A percentile compares a stretch with the other conserved stretches of the same genome.
phyloP scores from a whole-genome alignment of 1,140 invertebrate genomes.

The Sminthurides bifidus region DNA sequence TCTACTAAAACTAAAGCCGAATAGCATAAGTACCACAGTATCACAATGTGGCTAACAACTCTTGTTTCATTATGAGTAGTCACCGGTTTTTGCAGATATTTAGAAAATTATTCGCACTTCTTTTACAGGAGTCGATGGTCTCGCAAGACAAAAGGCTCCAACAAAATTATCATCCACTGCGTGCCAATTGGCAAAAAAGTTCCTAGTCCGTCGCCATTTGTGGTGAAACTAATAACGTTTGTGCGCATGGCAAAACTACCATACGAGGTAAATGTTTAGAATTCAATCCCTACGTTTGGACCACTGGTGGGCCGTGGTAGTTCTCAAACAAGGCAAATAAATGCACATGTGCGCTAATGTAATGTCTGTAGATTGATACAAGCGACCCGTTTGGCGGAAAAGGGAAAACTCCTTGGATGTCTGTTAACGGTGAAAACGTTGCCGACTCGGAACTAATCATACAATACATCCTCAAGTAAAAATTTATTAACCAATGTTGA shows the following conservation, averaged over 20 bases:
- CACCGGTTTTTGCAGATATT: too few relatives aligned
- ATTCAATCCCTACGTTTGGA: background rate
- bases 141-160: conserved; percentile 11
- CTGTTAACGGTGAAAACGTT: conserved; percentile 37
- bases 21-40: too few relatives aligned
- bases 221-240: conserved; percentile 33
- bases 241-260: conserved; percentile 11
- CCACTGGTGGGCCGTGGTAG: background rate
- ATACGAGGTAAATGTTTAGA: background rate
- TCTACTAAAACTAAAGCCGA: too few relatives aligned
- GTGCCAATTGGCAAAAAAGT: conserved; percentile 7
- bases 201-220: conserved; percentile 34
- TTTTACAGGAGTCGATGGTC: too few relatives aligned
- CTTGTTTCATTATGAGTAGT: too few relatives aligned
- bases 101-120: too few relatives aligned
- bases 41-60: too few relatives aligned
- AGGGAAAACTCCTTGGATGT: conserved; percentile 40
- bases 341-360: background rate
- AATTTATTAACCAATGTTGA: background rate
- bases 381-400: conserved; percentile 31
- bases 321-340: background rate
- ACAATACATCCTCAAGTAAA: conserved; percentile 34
- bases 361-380: conserved; percentile 1
- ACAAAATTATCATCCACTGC: conserved; percentile 11
- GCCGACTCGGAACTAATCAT: conserved; percentile 40